These are phyloP conservation scores for Cochlearius cochlearius DNA, from an alignment of 2,113 vertebrate species.

Conservation along the genomic window DNA sequence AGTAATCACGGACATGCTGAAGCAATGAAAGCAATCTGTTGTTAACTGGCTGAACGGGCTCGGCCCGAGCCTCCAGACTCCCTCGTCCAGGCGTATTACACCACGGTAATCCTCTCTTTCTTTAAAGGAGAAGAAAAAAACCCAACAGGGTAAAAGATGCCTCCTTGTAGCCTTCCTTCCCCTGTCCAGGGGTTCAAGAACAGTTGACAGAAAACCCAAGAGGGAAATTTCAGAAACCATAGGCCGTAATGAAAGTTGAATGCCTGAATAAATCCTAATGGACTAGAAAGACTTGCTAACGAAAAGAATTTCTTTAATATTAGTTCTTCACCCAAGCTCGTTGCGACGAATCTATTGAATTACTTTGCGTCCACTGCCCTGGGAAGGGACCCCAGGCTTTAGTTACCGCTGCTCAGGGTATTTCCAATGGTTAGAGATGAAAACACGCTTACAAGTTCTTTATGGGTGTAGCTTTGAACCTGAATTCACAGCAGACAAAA, in stretches of 20 bases:
- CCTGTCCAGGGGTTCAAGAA: not conserved
- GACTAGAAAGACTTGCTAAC: not conserved
- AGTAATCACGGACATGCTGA: conserved; percentile 2
- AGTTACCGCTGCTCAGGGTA: not conserved
- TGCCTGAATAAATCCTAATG: conserved; percentile 9
- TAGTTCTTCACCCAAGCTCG: not conserved
- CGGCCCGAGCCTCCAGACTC: not conserved
- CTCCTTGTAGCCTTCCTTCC: not conserved
- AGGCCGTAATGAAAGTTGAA: not conserved
- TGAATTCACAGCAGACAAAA: not conserved
- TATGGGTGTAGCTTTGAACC: not conserved
- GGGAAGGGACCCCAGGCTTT: not conserved
- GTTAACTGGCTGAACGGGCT: not conserved
- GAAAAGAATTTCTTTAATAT: not conserved
- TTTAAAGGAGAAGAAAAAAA: not conserved
- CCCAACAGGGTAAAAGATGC: not conserved
- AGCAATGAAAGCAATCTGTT: conserved; percentile 35
- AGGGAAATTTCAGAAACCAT: not conserved
- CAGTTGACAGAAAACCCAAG: not conserved
- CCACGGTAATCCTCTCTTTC: not conserved
- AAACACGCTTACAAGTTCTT: not conserved
- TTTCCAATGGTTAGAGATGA: not conserved
- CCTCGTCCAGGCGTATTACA: not conserved
- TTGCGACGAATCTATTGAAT: not conserved
- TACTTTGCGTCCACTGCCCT: not conserved